Conservation (phyloP, 2,797 vertebrate species). For the Fistularia tabacaria region DNA sequence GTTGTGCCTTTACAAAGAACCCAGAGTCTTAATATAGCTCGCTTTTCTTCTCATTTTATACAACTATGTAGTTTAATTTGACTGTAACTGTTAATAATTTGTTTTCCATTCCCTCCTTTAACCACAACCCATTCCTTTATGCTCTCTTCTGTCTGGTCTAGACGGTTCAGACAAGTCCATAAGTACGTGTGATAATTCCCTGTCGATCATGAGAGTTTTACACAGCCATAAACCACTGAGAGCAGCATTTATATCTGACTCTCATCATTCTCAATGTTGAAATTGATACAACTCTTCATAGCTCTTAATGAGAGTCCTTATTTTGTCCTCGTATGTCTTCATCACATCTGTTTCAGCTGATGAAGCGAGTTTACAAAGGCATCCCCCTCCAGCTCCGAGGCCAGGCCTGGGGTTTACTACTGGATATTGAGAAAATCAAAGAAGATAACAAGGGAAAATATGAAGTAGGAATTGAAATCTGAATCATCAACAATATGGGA, state of each 20-base stretch:
- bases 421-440: conserved; percentile 83
- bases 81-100: too few species aligned
- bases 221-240: neutral
- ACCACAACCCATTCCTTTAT: neutral
- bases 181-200: conserved; percentile 8
- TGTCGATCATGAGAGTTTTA: conserved; percentile 16
- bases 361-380: conserved; percentile 83
- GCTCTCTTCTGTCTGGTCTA: conserved; percentile 7
- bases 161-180: conserved; percentile 11
- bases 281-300: neutral
- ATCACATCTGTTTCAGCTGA: conserved; percentile 69
- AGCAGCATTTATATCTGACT: conserved; percentile 1
- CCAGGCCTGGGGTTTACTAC: conserved; percentile 81
- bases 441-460: conserved; percentile 81
- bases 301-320: neutral
- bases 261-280: conserved; percentile 3
- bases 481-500: neutral
- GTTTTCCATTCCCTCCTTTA: too few species aligned
- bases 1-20: neutral
- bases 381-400: conserved; percentile 84
- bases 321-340: conserved; percentile 1
- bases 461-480: conserved; percentile 67
- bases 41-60: conserved; percentile 13
- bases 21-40: conserved; percentile 14
- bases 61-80: too few species aligned